Conservation (phyloP, 2,888 invertebrate species). For the Charanyca ferruginea region DNA sequence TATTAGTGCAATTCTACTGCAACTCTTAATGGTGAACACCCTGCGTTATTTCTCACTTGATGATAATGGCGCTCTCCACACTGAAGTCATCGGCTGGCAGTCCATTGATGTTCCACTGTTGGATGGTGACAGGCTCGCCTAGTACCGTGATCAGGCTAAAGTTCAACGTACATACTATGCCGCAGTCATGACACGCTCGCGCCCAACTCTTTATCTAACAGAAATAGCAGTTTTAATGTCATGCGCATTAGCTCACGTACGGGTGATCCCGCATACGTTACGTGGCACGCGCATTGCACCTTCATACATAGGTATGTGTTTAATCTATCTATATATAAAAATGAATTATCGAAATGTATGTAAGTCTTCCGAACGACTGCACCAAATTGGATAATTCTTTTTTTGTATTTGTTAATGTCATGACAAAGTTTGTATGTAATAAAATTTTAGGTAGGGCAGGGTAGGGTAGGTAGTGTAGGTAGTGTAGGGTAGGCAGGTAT, state of each 20-base stretch:
- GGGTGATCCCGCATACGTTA: neutral
- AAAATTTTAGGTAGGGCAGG: too few species aligned
- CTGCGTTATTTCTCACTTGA: constrained; percentile 91
- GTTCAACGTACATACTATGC: constrained; percentile 94
- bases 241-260: neutral
- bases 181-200: constrained; percentile 92
- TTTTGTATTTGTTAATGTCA: too few species aligned
- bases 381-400: too few species aligned
- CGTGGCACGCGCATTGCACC: neutral
- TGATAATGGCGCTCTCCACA: constrained; percentile 97
- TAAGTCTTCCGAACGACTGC: too few species aligned
- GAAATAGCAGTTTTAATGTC: neutral
- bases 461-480: too few species aligned
- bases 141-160: constrained; percentile 95
- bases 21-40: too few species aligned
- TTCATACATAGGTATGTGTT: too few species aligned
- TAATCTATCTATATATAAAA: too few species aligned
- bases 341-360: too few species aligned
- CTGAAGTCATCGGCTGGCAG: constrained; percentile 97
- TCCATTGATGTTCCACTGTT: constrained; percentile 97
- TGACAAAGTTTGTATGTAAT: too few species aligned
- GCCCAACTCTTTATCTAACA: constrained; percentile 94
- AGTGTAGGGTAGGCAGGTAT: too few species aligned
- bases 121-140: constrained; percentile 96
- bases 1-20: too few species aligned